These are phyloP conservation scores for Lates calcarifer DNA, from an alignment of 2,113 vertebrate species.

Conservation along the genomic window DNA sequence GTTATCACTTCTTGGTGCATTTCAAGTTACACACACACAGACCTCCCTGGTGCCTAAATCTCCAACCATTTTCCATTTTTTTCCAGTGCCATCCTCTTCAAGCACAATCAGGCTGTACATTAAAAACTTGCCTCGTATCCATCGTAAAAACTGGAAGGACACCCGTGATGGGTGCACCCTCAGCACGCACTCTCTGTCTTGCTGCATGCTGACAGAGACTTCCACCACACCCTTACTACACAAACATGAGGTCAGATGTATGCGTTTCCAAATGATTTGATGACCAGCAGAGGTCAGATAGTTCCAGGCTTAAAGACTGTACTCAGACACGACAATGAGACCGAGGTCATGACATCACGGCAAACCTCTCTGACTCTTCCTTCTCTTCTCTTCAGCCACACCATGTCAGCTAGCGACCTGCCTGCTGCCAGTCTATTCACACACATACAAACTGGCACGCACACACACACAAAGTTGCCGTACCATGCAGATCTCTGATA, in stretches of 20 bases:
- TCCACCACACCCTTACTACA: slow-evolving; percentile 47
- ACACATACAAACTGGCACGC: slow-evolving; percentile 20
- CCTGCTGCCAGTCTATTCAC: slow-evolving; percentile 33
- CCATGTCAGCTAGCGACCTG: slow-evolving; percentile 36
- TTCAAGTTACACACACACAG: slow-evolving; percentile 9
- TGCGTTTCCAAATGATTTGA: slow-evolving; percentile 18
- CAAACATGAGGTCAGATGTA: slow-evolving; percentile 15
- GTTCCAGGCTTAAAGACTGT: not conserved
- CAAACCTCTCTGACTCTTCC: slow-evolving; percentile 31
- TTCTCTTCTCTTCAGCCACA: slow-evolving; percentile 30
- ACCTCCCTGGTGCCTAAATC: not conserved
- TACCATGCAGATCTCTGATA: slow-evolving; percentile 95
- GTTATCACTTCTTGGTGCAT: not conserved
- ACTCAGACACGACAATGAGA: not conserved
- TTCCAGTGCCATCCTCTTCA: not conserved
- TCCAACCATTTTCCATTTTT: not conserved
- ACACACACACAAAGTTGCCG: slow-evolving; percentile 57
- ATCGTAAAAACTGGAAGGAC: slow-evolving; percentile 77
- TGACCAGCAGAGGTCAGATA: not conserved
- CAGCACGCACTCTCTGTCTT: slow-evolving; percentile 47
- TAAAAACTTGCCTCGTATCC: slow-evolving; percentile 75
- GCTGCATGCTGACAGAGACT: slow-evolving; percentile 64
- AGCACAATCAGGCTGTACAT: not conserved
- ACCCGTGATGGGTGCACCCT: slow-evolving; percentile 64
- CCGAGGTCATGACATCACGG: slow-evolving; percentile 20